These are phyloP conservation scores for Geotrupes spiniger DNA, from an alignment of 2,888 invertebrate species.

Conservation along the genomic window DNA sequence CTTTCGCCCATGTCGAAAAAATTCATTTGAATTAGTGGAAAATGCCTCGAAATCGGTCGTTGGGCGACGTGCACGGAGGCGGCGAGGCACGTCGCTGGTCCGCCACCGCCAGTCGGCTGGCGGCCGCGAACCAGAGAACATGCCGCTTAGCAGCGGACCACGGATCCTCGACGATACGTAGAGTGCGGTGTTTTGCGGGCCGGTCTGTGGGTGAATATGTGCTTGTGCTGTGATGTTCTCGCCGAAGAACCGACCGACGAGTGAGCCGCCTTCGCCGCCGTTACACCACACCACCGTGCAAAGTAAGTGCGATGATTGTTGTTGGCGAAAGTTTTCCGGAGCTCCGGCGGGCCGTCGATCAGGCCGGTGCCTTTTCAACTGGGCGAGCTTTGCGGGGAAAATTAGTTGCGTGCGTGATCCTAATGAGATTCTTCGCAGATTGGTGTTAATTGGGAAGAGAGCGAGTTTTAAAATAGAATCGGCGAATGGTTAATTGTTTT, in stretches of 20 bases:
- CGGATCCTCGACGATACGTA: slow-evolving; percentile 27
- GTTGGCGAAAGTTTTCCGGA: too few species aligned
- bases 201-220: slow-evolving; percentile 5
- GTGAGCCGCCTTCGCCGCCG: not conserved
- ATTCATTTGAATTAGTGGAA: too few species aligned
- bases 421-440: slow-evolving; percentile 17
- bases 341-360: slow-evolving; percentile 11
- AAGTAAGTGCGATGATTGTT: not conserved
- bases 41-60: too few species aligned
- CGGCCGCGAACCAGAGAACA: slow-evolving; percentile 30
- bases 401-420: slow-evolving; percentile 15
- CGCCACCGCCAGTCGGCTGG: slow-evolving; percentile 27
- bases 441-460: slow-evolving; percentile 9
- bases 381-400: slow-evolving; percentile 15
- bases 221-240: slow-evolving; percentile 2
- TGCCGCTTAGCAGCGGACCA: slow-evolving; percentile 25
- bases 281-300: not conserved
- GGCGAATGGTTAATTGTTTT: not conserved
- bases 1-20: too few species aligned
- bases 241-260: too few species aligned
- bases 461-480: not conserved
- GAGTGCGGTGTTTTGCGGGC: not conserved
- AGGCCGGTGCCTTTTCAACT: slow-evolving; percentile 12
- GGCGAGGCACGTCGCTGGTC: too few species aligned
- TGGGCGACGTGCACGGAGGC: too few species aligned